Evolutionary conservation across 1,140 invertebrate species (phyloP).

Genomic region (Laupala kohalensis): DNA sequence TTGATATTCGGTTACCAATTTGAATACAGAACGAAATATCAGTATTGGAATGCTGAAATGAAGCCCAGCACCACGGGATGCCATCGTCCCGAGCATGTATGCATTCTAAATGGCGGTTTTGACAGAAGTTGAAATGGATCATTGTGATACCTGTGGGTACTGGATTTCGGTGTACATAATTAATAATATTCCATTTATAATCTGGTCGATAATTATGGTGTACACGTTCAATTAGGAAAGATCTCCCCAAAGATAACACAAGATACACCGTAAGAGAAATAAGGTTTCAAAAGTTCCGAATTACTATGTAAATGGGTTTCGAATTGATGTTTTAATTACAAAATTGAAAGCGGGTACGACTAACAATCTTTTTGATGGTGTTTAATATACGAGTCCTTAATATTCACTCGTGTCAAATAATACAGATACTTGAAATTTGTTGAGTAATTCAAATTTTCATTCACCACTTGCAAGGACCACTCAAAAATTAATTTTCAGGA

Average conservation of each 20-base stretch:
- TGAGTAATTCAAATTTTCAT: not conserved
- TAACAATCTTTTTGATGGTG: too few species aligned
- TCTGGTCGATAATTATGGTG: not conserved
- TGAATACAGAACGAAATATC: not conserved
- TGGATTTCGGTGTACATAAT: not conserved
- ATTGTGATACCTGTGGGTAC: not conserved
- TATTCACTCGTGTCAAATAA: too few species aligned
- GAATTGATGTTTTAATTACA: not conserved
- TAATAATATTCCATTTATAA: not conserved
- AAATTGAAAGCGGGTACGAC: not conserved
- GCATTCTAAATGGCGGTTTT: not conserved
- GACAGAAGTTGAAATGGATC: not conserved
- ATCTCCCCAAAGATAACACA: not conserved
- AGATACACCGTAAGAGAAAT: not conserved
- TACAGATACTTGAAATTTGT: not conserved
- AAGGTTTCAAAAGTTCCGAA: not conserved
- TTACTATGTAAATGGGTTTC: not conserved
- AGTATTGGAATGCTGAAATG: not conserved
- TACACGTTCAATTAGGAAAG: not conserved
- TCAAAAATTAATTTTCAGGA: too few species aligned
- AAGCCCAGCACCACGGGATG: not conserved
- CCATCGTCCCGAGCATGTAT: not conserved
- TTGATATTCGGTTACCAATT: not conserved
- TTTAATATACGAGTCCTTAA: too few species aligned
- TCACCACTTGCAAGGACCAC: not conserved